phyloP scores from a whole-genome alignment of 2,797 vertebrate genomes.

The Gila robusta region DNA sequence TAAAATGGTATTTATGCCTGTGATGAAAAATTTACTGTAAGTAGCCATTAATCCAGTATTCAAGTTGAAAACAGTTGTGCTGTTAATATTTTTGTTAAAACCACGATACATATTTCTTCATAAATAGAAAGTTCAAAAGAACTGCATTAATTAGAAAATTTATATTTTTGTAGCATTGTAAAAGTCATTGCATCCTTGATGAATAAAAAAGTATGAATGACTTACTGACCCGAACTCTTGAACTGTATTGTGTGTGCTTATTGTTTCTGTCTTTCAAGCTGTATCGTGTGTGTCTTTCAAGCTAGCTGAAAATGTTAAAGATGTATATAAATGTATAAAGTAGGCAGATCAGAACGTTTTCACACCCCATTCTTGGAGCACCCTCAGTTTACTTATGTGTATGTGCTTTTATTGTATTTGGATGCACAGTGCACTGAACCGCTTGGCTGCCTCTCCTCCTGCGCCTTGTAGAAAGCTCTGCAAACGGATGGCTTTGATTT shows the following conservation, averaged over 20 bases:
- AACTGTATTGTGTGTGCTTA: not conserved
- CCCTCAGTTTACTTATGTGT: not conserved
- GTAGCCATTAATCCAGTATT: no score
- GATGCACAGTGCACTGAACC: constrained; percentile 7
- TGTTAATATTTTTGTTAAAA: not conserved
- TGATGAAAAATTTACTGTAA: no score
- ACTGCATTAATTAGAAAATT: not conserved
- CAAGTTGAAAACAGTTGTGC: not conserved
- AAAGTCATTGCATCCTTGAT: not conserved
- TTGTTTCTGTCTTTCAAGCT: not conserved
- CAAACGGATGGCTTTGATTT: constrained; percentile 39
- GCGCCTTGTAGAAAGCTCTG: constrained; percentile 12
- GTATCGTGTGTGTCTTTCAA: not conserved
- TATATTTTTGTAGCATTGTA: not conserved
- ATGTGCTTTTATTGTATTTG: not conserved
- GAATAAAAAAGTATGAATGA: not conserved
- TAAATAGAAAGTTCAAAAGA: not conserved
- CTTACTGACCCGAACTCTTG: not conserved
- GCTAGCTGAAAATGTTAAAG: not conserved
- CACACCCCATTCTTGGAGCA: not conserved
- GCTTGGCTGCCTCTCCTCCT: constrained; percentile 43
- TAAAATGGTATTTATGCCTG: not conserved
- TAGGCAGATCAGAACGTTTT: not conserved
- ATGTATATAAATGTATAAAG: not conserved
- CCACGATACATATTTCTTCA: not conserved